Conservation (phyloP, 1,140 invertebrate genomes). For the Oscheius sp. region DNA sequence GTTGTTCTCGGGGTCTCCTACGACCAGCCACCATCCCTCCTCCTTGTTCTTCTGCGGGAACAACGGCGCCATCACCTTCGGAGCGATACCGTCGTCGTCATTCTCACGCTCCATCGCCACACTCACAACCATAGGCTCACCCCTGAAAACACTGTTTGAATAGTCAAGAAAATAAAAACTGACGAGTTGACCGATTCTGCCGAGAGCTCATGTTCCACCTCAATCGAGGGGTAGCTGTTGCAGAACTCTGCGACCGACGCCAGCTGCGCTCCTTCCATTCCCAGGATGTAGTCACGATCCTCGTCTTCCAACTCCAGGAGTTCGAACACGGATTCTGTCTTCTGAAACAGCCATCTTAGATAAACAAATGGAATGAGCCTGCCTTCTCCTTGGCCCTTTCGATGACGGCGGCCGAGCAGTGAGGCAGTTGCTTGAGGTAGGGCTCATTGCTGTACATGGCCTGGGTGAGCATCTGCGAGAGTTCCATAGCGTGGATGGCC, state of each 20-base stretch:
- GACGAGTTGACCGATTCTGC: conserved; percentile 71
- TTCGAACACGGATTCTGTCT: conserved; percentile 93
- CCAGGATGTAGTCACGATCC: conserved; percentile 79
- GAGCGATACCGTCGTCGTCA: conserved; percentile 87
- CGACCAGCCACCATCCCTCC: conserved; percentile 99
- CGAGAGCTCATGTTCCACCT: conserved; percentile 85
- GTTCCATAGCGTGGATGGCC: conserved; percentile 96
- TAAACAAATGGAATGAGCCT: conserved; percentile 28
- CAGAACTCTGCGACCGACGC: conserved; percentile 95
- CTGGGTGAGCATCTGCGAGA: conserved; percentile 98
- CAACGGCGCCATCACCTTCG: conserved; percentile 93
- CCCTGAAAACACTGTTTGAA: conserved; percentile 39
- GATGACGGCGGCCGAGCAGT: conserved; percentile 85
- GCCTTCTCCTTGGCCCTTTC: conserved; percentile 85
- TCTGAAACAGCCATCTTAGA: conserved; percentile 28
- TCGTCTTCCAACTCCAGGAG: conserved; percentile 97
- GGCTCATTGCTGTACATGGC: conserved; percentile 98
- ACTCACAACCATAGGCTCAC: conserved; percentile 73
- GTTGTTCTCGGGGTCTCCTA: conserved; percentile 90
- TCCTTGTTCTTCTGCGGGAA: conserved; percentile 96
- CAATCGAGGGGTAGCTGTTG: conserved; percentile 97
- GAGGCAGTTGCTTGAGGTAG: conserved; percentile 91
- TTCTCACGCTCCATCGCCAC: conserved; percentile 90
- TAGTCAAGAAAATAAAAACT: not conserved
- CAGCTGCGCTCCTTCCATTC: conserved; percentile 82